Percentiles rank a stretch among this genome's conserved stretches.
Evolutionary conservation across 2,888 invertebrate species (phyloP).

Genomic region (Oxystoma pomonae): DNA sequence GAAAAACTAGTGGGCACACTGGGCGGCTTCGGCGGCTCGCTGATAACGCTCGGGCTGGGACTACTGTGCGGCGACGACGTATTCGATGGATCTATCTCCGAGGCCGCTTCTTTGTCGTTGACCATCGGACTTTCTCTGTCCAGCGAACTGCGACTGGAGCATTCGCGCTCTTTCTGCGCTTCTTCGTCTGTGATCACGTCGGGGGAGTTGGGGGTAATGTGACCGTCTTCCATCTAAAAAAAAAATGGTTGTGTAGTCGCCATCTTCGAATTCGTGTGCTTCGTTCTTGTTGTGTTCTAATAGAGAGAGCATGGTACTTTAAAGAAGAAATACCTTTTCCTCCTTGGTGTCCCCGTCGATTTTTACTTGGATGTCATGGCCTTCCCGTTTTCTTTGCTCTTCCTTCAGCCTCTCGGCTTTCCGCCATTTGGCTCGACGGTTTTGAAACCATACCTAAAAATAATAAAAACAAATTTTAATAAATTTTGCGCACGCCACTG

Average conservation of each 20-base stretch:
- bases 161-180: slow-evolving; percentile 37
- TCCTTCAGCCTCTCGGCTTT: slow-evolving; percentile 90
- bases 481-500: not conserved
- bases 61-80: slow-evolving; percentile 49
- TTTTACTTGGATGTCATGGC: slow-evolving; percentile 63
- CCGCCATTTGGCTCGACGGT: slow-evolving; percentile 87
- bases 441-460: slow-evolving; percentile 87
- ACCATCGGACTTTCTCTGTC: slow-evolving; percentile 34
- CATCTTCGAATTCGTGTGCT: no score
- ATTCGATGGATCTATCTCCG: slow-evolving; percentile 39
- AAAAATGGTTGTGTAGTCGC: no score
- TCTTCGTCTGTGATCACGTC: slow-evolving; percentile 40
- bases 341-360: slow-evolving; percentile 56
- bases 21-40: slow-evolving; percentile 55
- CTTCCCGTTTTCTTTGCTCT: slow-evolving; percentile 81
- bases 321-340: slow-evolving; percentile 59
- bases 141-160: slow-evolving; percentile 43
- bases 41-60: slow-evolving; percentile 56
- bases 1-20: slow-evolving; percentile 57
- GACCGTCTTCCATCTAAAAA: slow-evolving; percentile 37
- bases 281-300: no score
- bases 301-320: no score
- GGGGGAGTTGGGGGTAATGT: slow-evolving; percentile 38
- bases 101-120: slow-evolving; percentile 24
- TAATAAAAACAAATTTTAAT: not conserved